A percentile compares a stretch with the other conserved stretches of the same genome.
phyloP scores from a whole-genome alignment of 2,797 vertebrate genomes.

The Thripadectes ignobilis region DNA sequence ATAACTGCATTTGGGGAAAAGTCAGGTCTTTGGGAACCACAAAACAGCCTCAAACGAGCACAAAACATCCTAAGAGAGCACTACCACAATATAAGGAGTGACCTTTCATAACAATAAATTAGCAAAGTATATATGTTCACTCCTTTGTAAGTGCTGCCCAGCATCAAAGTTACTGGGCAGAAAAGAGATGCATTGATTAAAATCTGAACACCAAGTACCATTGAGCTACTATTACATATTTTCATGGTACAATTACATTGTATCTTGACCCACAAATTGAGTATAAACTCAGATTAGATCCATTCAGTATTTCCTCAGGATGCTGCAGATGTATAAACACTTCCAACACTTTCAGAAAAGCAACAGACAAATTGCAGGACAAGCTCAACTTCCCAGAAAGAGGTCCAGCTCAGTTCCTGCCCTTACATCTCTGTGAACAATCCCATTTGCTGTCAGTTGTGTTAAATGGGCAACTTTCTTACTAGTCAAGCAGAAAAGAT shows the following conservation, averaged over 20 bases:
- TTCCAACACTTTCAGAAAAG: not conserved
- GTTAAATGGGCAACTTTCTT: constrained; percentile 65
- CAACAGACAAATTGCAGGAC: not conserved
- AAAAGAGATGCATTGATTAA: not conserved
- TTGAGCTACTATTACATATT: not conserved
- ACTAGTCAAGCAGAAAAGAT: constrained; percentile 74
- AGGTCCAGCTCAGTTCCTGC: not conserved
- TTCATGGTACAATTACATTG: not conserved
- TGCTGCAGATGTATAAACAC: not conserved
- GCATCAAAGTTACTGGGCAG: not conserved
- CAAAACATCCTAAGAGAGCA: not conserved
- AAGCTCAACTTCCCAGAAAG: not conserved
- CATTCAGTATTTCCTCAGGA: not conserved
- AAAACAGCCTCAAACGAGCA: fast-evolving
- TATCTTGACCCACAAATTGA: not conserved
- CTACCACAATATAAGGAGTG: not conserved
- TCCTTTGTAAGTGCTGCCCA: not conserved
- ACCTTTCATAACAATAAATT: not conserved
- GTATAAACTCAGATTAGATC: not conserved
- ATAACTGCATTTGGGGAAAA: not conserved
- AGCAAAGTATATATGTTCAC: not conserved
- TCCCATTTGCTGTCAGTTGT: constrained; percentile 71
- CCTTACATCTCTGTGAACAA: constrained; percentile 75
- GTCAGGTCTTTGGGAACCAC: not conserved
- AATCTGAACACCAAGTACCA: not conserved